Conservation (phyloP, 2,888 invertebrate species). For the Synanthedon vespiformis region DNA sequence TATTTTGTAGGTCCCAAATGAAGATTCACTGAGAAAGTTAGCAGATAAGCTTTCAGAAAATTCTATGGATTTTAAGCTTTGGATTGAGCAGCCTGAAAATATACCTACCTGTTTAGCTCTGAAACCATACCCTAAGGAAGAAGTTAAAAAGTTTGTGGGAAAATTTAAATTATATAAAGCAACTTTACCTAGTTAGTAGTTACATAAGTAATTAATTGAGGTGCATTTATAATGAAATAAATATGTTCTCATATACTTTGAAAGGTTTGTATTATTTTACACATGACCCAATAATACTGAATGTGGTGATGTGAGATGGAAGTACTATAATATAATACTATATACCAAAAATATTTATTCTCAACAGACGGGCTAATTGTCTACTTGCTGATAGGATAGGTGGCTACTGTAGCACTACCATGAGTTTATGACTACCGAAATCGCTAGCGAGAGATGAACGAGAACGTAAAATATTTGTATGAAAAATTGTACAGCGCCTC, state of each 20-base stretch:
- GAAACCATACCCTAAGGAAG: conserved; percentile 91
- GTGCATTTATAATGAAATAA: background rate
- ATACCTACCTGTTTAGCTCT: conserved; percentile 93
- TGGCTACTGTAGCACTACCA: too few species aligned
- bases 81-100: conserved; percentile 98
- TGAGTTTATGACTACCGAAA: too few species aligned
- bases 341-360: too few species aligned
- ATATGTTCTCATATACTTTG: too few species aligned
- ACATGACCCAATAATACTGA: too few species aligned
- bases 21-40: conserved; percentile 77
- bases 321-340: too few species aligned
- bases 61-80: conserved; percentile 87
- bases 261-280: too few species aligned
- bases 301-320: too few species aligned
- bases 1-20: conserved; percentile 77
- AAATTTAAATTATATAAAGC: conserved; percentile 84
- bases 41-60: conserved; percentile 77
- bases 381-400: background rate
- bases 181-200: conserved; percentile 17
- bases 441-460: too few species aligned
- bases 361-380: background rate
- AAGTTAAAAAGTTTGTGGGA: conserved; percentile 86
- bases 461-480: too few species aligned
- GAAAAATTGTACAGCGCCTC: too few species aligned
- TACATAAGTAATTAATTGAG: background rate